phyloP scores from a whole-genome alignment of 92 coral and sea anemone species.

The Meandrina meandrites region DNA sequence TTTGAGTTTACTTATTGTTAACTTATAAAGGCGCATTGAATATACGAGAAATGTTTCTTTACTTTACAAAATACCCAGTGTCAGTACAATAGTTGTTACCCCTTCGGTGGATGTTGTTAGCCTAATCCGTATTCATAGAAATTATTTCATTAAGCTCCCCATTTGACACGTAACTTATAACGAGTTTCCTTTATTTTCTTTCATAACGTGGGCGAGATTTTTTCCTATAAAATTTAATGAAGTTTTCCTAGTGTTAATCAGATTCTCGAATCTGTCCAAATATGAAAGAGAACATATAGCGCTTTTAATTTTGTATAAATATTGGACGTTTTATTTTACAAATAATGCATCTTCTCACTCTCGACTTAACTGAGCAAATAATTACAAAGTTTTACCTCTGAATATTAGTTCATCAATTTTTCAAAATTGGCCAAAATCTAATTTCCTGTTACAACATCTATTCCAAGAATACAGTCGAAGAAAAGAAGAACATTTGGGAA shows the following conservation, averaged over 20 bases:
- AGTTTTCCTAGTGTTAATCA: conserved; percentile 19
- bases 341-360: neutral
- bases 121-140: neutral
- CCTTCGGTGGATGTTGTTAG: neutral
- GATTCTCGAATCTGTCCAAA: conserved; percentile 10
- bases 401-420: neutral
- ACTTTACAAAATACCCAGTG: neutral
- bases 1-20: neutral
- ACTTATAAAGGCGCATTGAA: neutral
- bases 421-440: too few species aligned
- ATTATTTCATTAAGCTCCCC: neutral
- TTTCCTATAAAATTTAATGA: neutral
- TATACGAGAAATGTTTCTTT: too few species aligned
- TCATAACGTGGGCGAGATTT: neutral
- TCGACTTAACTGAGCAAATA: neutral
- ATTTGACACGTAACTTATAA: neutral
- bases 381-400: neutral
- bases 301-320: neutral
- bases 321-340: neutral
- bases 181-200: neutral
- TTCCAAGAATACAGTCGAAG: neutral
- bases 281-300: neutral
- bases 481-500: neutral
- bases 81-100: neutral
- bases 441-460: too few species aligned